Evolutionary conservation across 2,113 vertebrate genomes (phyloP), one percentile per base, ranked within the genome.

Genomic region (Pseudorectes ferrugineus): DNA sequence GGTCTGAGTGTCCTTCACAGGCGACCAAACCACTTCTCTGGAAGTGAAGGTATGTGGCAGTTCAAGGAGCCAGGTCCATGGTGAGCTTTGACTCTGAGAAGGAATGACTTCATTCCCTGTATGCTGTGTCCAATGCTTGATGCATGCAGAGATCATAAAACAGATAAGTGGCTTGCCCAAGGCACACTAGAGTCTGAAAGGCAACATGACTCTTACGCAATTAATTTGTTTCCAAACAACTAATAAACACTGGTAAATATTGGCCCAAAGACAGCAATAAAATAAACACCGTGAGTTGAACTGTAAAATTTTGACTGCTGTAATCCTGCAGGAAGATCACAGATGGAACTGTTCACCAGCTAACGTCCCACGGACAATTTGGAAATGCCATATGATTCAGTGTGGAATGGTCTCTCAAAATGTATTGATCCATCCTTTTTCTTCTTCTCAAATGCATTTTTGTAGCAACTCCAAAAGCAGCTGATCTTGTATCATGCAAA

Each of bases 291-390:
- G 0, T 40, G 31, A 80, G 49, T 55, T 65, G 40, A 78, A 65
- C 33, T 29, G 45, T 14, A 33, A 10, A 42, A 43, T 31, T 70
- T 86, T 1, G 0, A n/a, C 52, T 35, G 25, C 43, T 58, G 18
- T 38, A 48, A 62, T 38, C 38, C 46, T 58, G 42, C 23, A 58
- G 42, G 42, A 86, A 57, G 42, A 75, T 62, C 72, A 42, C 26
- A 52, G 21, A 35, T 21, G 25, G 25, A 94, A 43, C 25, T 0
- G 0, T 21, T 74, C 46, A 54, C 35, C 42, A 66, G 29, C 29
- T 59, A 51, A 71, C 0, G 0, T 61, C 42, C 72, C 61, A 57
- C 0, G 0, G 70, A 40, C 29, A 23, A 12, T 66, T 62, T 58
- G 28, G 58, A 87, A 54, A 24, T 36, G 28, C 26, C 21, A 25